Base-by-base conservation (phyloP, 2,797 vertebrate genomes). In the Pogonophryne albipinna region DNA sequence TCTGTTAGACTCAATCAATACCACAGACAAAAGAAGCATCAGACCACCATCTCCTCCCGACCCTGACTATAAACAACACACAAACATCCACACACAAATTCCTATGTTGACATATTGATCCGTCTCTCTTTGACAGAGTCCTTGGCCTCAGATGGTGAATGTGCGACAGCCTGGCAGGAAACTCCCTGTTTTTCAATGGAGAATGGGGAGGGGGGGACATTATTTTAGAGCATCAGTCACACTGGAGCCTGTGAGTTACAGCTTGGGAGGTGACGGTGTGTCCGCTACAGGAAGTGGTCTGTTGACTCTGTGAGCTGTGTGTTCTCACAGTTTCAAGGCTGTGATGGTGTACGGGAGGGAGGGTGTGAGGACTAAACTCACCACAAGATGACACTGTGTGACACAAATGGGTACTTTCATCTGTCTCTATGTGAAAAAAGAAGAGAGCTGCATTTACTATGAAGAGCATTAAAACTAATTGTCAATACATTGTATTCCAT, bases 381-480 rank as follows among this genome's bases (percentile, higher is more conserved):
- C 88, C 92, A 91, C 87, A 63, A 76, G 91, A 63, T 89, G 85
- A 23, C 87, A 79, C 81, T 86, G 77, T 88, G 79, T 74, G 19
- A 66, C 76, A 76, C 10, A 34, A 27, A 27, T 23, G 23, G n/a
- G 14, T 6, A 23, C 7, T 34, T 55, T 31, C 4, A 47, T 10
- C 11, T 47, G 27, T n/a, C 0, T n/a, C 11, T 3, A 23, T 53
- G 12, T 49, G n/a, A 3, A 23, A 8, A 8, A 15, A n/a, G 52
- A 17, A n/a, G 6, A 27, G 5, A 16, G 49, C 16, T 59, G 53
- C 6, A 64, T 57, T 62, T 41, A 38, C 63, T 52, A 1, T 46
- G 12, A 45, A 20, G 3, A 1, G 23, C 11, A 19, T 13, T 42
- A 4, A 51, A 50, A 46, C 4, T 27, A 27, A 27, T 27, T 27